Conservation (phyloP, 2,888 invertebrate genomes). For the Microchrysa polita region DNA sequence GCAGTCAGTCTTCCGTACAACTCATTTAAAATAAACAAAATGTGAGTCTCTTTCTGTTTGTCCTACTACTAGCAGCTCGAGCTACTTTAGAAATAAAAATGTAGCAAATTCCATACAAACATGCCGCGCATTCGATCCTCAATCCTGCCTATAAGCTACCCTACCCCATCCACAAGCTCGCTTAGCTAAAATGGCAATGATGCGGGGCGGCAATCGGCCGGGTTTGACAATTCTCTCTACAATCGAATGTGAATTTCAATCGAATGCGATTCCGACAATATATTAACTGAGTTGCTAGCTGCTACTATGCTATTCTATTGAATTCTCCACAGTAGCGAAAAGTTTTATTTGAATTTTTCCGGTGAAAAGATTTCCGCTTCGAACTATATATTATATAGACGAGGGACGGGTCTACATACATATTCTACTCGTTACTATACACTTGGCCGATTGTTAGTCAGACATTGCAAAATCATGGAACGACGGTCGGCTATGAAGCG, state of each 20-base stretch:
- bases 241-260: conserved; percentile 24
- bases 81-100: too few species aligned
- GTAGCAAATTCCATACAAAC: too few species aligned
- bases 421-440: background rate
- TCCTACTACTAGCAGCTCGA: too few species aligned
- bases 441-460: background rate
- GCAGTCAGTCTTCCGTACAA: background rate
- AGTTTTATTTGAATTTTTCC: conserved; percentile 24
- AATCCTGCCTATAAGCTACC: background rate
- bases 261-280: conserved; percentile 3
- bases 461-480: too few species aligned
- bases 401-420: too few species aligned
- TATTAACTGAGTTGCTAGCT: conserved; percentile 18
- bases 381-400: too few species aligned
- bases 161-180: too few species aligned
- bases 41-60: background rate
- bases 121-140: background rate
- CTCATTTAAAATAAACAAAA: conserved; percentile 7
- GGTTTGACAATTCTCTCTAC: conserved; percentile 15
- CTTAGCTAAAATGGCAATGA: conserved; percentile 4
- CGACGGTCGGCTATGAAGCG: background rate
- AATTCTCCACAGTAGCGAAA: conserved; percentile 12
- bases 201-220: too few species aligned
- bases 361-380: conserved; percentile 9
- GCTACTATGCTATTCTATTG: too few species aligned